Base-by-base conservation (phyloP, 2,113 vertebrate genomes). In the Aldabrachelys gigantea region DNA sequence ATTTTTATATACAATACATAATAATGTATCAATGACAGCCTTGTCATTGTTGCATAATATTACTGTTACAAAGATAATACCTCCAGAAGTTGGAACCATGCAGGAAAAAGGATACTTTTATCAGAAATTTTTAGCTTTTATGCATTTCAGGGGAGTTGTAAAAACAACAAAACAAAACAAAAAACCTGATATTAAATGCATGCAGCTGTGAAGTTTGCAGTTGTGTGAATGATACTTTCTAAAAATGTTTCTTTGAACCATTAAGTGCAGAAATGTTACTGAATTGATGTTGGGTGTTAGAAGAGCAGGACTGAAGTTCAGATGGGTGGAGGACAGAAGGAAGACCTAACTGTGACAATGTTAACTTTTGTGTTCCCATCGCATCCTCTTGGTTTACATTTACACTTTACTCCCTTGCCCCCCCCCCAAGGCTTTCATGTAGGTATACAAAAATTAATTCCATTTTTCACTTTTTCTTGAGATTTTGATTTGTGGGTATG, bases 401-500 rank as follows among this genome's bases (percentile, higher is more conserved):
- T 79, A 38, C 69, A 38, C n/a, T 38, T 72, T 72, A 38, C 17
- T 38, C n/a, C 35, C 24, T 59, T 91, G 92, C 56, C 90, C 47
- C 47, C 47, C 44, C 44, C 8, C 38, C 52, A 96, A 75, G 88
- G 85, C 16, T 65, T 91, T 86, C 31, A 59, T 91, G 75, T 35
- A 75, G 85, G 76, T 50, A 82, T 93, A 79, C 22, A 91, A 85
- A 92, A 94, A 91, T 41, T 82, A 54, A 80, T 84, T 91, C 89
- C 84, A 89, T 91, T 84, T 62, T 72, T 35, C 91, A 35, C 62
- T 80, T 85, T 82, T 80, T 90, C 47, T 88, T 83, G 38, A 92
- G 78, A 49, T 90, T 96, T 96, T 96, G 92, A 85, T 95, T 95
- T 93, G 65, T 50, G 95, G 90, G 86, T 75, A 65, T 56, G 78